phyloP scores from a whole-genome alignment of 2,888 invertebrate genomes.

The Sarcophaga carnaria region DNA sequence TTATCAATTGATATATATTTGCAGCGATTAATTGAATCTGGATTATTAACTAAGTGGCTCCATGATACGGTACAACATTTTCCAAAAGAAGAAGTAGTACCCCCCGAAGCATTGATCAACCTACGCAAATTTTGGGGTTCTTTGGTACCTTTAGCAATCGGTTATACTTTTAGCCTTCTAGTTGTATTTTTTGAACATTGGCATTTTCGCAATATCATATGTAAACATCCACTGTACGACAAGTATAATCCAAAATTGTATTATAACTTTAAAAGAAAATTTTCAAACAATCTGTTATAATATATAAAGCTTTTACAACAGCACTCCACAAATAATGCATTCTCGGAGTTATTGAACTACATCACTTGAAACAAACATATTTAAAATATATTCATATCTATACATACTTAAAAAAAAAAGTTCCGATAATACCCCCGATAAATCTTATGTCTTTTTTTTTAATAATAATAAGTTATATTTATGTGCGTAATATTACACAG shows the following conservation, averaged over 20 bases:
- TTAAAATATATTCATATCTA: too few species aligned
- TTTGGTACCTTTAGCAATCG: slow-evolving; percentile 87
- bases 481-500: slow-evolving; percentile 58
- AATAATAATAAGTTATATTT: background rate
- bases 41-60: slow-evolving; percentile 90
- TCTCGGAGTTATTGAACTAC: too few species aligned
- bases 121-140: slow-evolving; percentile 90
- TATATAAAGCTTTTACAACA: too few species aligned
- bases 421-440: background rate
- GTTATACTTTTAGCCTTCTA: slow-evolving; percentile 85
- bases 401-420: too few species aligned
- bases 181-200: slow-evolving; percentile 85
- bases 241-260: slow-evolving; percentile 83
- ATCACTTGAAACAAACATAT: too few species aligned
- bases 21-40: slow-evolving; percentile 87
- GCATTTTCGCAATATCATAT: slow-evolving; percentile 86
- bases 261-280: slow-evolving; percentile 76
- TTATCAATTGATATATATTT: slow-evolving; percentile 86
- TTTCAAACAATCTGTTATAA: slow-evolving; percentile 30
- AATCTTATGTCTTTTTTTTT: background rate
- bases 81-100: slow-evolving; percentile 84
- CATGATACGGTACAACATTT: slow-evolving; percentile 86
- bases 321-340: too few species aligned
- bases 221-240: slow-evolving; percentile 87
- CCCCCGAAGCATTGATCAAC: slow-evolving; percentile 89